A percentile compares a stretch with the other conserved stretches of the same genome.
Conservation (phyloP, 1,140 invertebrate genomes). For the Papilio dardanus region DNA sequence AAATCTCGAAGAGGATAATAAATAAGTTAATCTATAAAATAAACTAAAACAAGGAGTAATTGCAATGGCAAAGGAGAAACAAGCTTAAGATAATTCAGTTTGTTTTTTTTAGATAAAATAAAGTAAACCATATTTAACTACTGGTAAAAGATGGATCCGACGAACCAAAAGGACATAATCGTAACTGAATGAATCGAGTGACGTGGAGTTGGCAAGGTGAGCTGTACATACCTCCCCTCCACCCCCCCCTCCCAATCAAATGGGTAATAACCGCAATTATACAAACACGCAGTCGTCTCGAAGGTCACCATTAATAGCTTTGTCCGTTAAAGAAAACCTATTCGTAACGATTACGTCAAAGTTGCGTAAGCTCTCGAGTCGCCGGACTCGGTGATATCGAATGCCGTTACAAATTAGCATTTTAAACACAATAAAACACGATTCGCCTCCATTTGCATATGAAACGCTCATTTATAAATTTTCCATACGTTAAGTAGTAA, state of each 20-base stretch:
- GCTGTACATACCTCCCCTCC: not conserved
- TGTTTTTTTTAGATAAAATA: too few species aligned
- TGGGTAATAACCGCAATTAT: conserved; percentile 20
- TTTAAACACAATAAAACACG: conserved; percentile 21
- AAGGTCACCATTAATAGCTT: conserved; percentile 29
- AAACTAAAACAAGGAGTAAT: too few species aligned
- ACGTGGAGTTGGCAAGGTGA: conserved; percentile 10
- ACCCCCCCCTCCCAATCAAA: not conserved
- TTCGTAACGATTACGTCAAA: conserved; percentile 34
- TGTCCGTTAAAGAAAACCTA: conserved; percentile 32
- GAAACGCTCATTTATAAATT: conserved; percentile 30
- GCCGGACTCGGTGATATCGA: not conserved
- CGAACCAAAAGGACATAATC: not conserved
- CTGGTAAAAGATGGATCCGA: not conserved
- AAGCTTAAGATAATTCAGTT: not conserved
- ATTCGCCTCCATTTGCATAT: conserved; percentile 15
- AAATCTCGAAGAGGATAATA: too few species aligned
- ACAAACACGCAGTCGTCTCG: conserved; percentile 20
- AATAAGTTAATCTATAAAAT: too few species aligned
- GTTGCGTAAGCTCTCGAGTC: conserved; percentile 27
- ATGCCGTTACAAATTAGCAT: conserved; percentile 31
- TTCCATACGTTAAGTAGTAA: not conserved
- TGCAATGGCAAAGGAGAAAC: too few species aligned
- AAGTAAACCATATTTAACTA: too few species aligned
- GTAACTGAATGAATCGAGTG: not conserved